phyloP scores from a whole-genome alignment of 2,797 vertebrate species.

The Sternarchorhynchus goeldii region DNA sequence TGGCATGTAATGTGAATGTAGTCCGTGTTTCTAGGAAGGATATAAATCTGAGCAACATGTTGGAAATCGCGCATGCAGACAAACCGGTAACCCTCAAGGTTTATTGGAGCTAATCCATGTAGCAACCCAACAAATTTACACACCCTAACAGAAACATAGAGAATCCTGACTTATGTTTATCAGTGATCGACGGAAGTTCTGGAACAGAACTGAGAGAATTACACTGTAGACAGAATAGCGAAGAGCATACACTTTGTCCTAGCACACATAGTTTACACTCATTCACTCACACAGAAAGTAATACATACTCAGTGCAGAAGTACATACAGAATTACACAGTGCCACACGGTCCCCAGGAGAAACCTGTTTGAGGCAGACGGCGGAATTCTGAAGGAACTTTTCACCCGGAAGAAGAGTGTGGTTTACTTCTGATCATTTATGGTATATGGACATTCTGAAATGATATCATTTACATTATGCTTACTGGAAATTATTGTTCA shows the following conservation, averaged over 20 bases:
- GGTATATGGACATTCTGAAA: conserved; percentile 18
- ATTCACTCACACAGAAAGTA: too few species aligned
- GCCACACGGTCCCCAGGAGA: conserved; percentile 8
- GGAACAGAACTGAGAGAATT: conserved; percentile 5
- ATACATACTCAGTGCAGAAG: too few species aligned
- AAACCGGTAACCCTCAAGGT: conserved; percentile 13
- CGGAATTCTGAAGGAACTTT: background rate
- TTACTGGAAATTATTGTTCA: conserved; percentile 8
- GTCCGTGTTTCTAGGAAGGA: background rate
- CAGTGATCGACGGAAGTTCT: background rate
- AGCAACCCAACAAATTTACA: background rate
- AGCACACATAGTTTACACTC: background rate
- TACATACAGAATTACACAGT: conserved; percentile 1
- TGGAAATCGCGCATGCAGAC: background rate
- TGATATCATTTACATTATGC: conserved; percentile 12
- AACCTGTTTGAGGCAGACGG: conserved; percentile 29
- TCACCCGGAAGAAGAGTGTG: conserved; percentile 16
- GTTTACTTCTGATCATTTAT: background rate
- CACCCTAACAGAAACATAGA: conserved; percentile 7
- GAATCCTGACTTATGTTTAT: background rate
- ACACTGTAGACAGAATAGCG: background rate
- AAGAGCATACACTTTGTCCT: background rate
- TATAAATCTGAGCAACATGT: conserved; percentile 22
- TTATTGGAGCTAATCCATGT: background rate
- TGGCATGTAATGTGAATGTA: background rate